Percentiles rank a stretch among this genome's conserved stretches.
Conservation (phyloP, 2,113 vertebrate species). For the Macquaria australasica region DNA sequence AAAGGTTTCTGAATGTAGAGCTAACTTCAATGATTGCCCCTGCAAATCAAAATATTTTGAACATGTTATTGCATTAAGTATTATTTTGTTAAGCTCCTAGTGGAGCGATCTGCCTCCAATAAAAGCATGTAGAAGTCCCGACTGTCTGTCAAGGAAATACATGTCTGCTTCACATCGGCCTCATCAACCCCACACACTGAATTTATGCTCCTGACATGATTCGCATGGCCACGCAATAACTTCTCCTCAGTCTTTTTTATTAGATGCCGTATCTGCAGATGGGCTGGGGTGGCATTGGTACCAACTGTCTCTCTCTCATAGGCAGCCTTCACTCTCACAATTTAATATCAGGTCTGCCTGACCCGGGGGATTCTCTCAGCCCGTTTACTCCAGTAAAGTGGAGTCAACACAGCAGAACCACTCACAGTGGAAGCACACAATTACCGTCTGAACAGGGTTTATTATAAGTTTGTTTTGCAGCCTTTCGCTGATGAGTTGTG, state of each 20-base stretch:
- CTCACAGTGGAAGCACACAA: slow-evolving; percentile 44
- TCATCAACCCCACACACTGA: not conserved
- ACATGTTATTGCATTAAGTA: not conserved
- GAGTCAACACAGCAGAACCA: slow-evolving; percentile 65
- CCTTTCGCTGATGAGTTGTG: slow-evolving; percentile 14
- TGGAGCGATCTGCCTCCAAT: not conserved
- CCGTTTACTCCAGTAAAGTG: slow-evolving; percentile 60
- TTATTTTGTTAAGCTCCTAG: not conserved
- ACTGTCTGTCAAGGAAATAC: slow-evolving; percentile 31
- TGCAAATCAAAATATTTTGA: slow-evolving; percentile 7
- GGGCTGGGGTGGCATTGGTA: slow-evolving; percentile 31
- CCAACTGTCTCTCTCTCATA: slow-evolving; percentile 16
- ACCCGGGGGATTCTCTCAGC: slow-evolving; percentile 57
- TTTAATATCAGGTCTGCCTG: slow-evolving; percentile 68
- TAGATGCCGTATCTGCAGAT: slow-evolving; percentile 57
- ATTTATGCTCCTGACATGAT: slow-evolving; percentile 58
- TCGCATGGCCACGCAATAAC: slow-evolving; percentile 56
- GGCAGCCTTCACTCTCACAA: slow-evolving; percentile 46
- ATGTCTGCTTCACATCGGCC: not conserved
- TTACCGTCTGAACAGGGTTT: slow-evolving; percentile 55
- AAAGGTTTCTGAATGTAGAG: not conserved
- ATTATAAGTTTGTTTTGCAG: slow-evolving; percentile 58
- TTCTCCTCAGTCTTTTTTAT: slow-evolving; percentile 49
- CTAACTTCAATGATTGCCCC: slow-evolving; percentile 3
- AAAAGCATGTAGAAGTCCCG: not conserved